Percentiles rank a stretch among this genome's conserved stretches.
Conservation (phyloP, 2,888 invertebrate species). For the Dolichopus griseipennis region DNA sequence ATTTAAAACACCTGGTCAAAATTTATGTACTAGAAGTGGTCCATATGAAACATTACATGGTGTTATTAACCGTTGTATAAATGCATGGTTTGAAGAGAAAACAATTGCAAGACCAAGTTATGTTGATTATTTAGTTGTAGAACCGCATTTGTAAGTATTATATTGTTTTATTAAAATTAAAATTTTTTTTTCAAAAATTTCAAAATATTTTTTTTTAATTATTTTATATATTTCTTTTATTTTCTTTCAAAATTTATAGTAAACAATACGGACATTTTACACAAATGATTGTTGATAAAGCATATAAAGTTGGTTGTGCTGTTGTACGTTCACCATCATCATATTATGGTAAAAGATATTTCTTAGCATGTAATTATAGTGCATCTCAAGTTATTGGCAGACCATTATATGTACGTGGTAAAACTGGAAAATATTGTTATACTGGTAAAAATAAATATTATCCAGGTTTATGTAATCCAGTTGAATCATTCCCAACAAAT, state of each 20-base stretch:
- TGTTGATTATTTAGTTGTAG: slow-evolving; percentile 1
- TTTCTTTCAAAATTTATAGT: background rate
- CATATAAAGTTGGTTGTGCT: background rate
- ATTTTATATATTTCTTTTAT: too few species aligned
- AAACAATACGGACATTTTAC: slow-evolving; percentile 3
- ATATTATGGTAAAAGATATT: slow-evolving; percentile 4
- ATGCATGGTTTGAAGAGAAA: slow-evolving; percentile 1
- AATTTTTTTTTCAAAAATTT: too few species aligned
- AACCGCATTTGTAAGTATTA: slow-evolving; percentile 1
- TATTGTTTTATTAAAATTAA: background rate
- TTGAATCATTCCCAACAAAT: background rate
- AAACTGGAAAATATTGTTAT: background rate
- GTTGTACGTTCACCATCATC: slow-evolving; percentile 1
- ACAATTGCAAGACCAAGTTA: slow-evolving; percentile 1
- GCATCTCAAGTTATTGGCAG: background rate
- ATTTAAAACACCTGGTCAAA: slow-evolving; percentile 1
- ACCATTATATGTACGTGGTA: background rate
- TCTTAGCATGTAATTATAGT: slow-evolving; percentile 5
- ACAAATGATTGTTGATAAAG: slow-evolving; percentile 3
- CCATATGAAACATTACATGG: slow-evolving; percentile 6
- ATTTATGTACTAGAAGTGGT: slow-evolving; percentile 1
- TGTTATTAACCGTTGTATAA: background rate
- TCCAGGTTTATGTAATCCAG: background rate
- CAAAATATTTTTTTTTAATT: too few species aligned
- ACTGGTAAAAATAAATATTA: background rate